Percentiles rank a stretch among this genome's conserved stretches.
phyloP scores from a whole-genome alignment of 2,888 invertebrate genomes.

The Deilephila porcellus region DNA sequence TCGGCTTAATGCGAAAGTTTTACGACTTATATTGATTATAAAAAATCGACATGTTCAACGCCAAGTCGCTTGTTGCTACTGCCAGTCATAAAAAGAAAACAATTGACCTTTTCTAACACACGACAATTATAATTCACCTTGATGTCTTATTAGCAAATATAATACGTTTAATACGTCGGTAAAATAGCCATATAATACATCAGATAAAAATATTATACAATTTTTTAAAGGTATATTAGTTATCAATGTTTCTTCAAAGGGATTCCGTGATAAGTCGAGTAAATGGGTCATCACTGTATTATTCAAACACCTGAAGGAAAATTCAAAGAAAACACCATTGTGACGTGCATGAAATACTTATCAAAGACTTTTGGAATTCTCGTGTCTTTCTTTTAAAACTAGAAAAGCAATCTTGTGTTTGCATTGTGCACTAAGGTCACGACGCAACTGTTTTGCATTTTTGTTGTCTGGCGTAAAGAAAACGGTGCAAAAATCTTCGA shows the following conservation, averaged over 20 bases:
- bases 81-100: background rate
- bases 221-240: too few species aligned
- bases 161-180: too few species aligned
- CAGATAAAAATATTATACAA: too few species aligned
- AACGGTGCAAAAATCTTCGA: background rate
- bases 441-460: background rate
- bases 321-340: background rate
- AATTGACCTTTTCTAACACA: background rate
- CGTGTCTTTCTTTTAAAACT: background rate
- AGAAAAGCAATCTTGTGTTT: slow-evolving; percentile 10
- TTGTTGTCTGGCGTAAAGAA: background rate
- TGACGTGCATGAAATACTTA: slow-evolving; percentile 7
- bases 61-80: background rate
- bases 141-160: background rate
- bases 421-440: background rate
- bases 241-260: too few species aligned
- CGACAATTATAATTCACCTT: background rate
- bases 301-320: background rate
- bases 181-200: too few species aligned
- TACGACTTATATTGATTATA: slow-evolving; percentile 4
- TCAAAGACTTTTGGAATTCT: background rate
- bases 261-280: too few species aligned
- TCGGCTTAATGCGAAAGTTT: background rate
- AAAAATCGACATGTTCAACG: background rate
- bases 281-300: background rate